Evolutionary conservation across 2,797 vertebrate genomes (phyloP).

Genomic region (Podarcis lilfordi): DNA sequence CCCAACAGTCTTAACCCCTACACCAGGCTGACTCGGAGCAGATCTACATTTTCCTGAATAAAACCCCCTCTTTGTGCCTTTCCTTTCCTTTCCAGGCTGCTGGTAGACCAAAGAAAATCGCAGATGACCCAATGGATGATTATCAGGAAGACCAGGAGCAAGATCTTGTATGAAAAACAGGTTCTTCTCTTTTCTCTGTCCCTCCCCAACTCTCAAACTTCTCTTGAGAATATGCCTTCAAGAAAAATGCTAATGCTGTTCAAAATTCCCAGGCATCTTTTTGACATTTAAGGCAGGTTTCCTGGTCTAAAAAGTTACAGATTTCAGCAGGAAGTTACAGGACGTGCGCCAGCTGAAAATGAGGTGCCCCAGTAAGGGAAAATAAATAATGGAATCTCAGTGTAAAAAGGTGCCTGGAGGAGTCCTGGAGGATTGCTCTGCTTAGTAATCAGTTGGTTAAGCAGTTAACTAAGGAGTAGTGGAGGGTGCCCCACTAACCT

Average conservation of each 20-base stretch:
- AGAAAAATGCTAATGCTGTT: neutral
- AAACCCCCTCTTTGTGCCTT: neutral
- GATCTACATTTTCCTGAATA: neutral
- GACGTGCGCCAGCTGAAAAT: no score
- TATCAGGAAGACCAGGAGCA: conserved; percentile 71
- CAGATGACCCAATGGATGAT: conserved; percentile 61
- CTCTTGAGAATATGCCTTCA: neutral
- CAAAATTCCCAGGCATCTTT: neutral
- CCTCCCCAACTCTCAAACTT: neutral
- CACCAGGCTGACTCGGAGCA: neutral
- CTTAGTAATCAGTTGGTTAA: no score
- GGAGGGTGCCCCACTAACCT: no score
- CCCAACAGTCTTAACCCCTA: neutral
- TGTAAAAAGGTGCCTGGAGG: no score
- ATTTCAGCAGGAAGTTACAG: no score
- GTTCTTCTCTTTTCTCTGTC: conserved; percentile 18
- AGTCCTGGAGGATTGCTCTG: no score
- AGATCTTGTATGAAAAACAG: conserved; percentile 65
- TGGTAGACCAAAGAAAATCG: conserved; percentile 49
- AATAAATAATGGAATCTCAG: no score
- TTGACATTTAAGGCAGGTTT: neutral
- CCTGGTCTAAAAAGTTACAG: neutral
- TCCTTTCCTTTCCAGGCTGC: conserved; percentile 59
- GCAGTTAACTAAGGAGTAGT: no score
- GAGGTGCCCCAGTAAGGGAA: no score